These are phyloP conservation scores for Sitobion miscanthi DNA, from an alignment of 1,140 invertebrate species.

Conservation along the genomic window DNA sequence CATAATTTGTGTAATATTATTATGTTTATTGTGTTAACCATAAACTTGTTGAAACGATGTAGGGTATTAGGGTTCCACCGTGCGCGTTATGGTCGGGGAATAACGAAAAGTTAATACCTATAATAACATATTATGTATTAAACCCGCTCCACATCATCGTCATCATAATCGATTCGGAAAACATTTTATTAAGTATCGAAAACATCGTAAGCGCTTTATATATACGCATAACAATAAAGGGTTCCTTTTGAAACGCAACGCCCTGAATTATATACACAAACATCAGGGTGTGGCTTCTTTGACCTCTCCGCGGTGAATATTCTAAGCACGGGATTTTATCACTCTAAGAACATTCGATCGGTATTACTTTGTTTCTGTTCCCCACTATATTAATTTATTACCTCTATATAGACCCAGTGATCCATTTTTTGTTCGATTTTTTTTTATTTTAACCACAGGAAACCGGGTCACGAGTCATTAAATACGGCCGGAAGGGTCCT, in stretches of 20 bases:
- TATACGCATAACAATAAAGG: conserved; percentile 42
- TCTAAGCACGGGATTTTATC: conserved; percentile 53
- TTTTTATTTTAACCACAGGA: conserved; percentile 41
- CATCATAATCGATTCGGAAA: conserved; percentile 38
- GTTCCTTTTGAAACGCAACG: conserved; percentile 51
- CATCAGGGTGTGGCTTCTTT: conserved; percentile 55
- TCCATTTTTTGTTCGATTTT: conserved; percentile 50
- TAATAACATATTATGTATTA: conserved; percentile 3
- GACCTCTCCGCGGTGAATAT: conserved; percentile 49
- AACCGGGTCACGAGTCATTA: conserved; percentile 42
- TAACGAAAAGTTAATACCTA: conserved; percentile 22
- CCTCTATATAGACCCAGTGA: conserved; percentile 21
- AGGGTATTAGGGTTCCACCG: neutral
- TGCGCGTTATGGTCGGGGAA: neutral
- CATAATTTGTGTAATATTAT: neutral
- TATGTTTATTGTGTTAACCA: neutral
- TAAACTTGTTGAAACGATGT: conserved; percentile 21
- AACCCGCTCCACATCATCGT: neutral
- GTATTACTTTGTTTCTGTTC: conserved; percentile 48
- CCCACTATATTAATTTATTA: conserved; percentile 38
- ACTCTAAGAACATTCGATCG: conserved; percentile 44
- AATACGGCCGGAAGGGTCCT: conserved; percentile 41
- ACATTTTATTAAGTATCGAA: conserved; percentile 53
- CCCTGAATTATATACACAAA: conserved; percentile 55
- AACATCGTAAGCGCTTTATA: neutral